Evolutionary conservation across 2,113 vertebrate species (phyloP), one percentile per base, ranked within the genome.

Genomic region (Triplophysa rosa): DNA sequence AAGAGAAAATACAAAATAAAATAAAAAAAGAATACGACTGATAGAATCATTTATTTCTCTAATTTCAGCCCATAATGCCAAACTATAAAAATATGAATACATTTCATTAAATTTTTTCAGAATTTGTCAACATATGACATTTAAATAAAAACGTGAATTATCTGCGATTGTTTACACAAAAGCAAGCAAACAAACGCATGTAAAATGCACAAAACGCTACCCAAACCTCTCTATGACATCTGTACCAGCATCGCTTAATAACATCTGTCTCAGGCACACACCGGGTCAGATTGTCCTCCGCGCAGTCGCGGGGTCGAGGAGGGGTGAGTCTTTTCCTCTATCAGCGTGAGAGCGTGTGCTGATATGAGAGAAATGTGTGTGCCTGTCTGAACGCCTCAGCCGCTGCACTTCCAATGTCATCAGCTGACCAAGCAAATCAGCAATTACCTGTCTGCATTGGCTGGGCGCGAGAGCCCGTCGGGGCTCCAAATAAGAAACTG

Each of bases 371-470:
- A 83, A 67, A 78, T 71, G 70, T 73, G 65, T 74, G 74, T 76
- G 80, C 77, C 67, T 76, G 77, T 85, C 24, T 77, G 68, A 62
- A 67, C 73, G 72, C 68, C 74, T 79, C 62, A 78, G 74, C 79
- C 66, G 58, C 85, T 77, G 81, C 82, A 84, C 82, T 87, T 82
- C 86, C 23, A 79, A 77, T 84, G 84, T 90, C 91, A 90, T 90
- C 88, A 91, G 87, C 87, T 86, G 89, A 86, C 88, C 86, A 91
- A 87, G 88, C 84, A 93, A 94, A 94, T 89, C 84, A 89, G 86
- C 87, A 88, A 90, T 92, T 89, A 92, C 91, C 90, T 88, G 90
- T 90, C 90, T 85, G 87, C 91, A 85, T 89, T 81, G 85, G 85
- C 87, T 81, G 86, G 89, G 89, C 83, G 91, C 88, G 91, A 90